phyloP scores from a whole-genome alignment of 2,797 vertebrate genomes.

The Emydoidea blandingii region DNA sequence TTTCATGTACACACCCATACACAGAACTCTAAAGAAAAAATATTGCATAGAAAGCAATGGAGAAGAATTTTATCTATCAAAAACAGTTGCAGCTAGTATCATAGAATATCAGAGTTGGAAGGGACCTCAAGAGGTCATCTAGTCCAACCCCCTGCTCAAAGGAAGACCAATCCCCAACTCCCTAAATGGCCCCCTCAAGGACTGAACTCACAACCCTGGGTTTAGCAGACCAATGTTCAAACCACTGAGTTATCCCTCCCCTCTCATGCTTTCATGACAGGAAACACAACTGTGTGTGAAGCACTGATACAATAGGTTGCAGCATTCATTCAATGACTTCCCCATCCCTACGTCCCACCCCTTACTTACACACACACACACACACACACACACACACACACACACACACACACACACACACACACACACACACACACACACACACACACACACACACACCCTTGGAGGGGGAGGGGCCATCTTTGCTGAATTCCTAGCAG shows the following conservation, averaged over 20 bases:
- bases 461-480: neutral
- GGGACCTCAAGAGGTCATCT: too few relatives aligned
- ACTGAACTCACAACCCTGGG: too few relatives aligned
- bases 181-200: too few relatives aligned
- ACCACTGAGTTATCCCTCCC: too few relatives aligned
- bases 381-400: neutral
- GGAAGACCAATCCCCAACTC: too few relatives aligned
- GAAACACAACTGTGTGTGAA: conserved; percentile 50
- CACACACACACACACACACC: neutral
- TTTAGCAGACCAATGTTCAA: too few relatives aligned
- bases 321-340: conserved; percentile 39
- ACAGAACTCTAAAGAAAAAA: conserved; percentile 10
- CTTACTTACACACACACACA: neutral
- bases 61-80: conserved; percentile 26
- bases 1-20: neutral
- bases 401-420: neutral
- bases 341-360: neutral
- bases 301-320: conserved; percentile 52
- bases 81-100: conserved; percentile 32
- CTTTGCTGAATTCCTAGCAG: conserved; percentile 52
- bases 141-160: too few relatives aligned
- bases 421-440: neutral
- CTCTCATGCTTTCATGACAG: conserved; percentile 58
- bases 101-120: too few relatives aligned
- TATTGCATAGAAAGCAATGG: neutral